Conservation (phyloP, 1,140 invertebrate species). For the Uloborus diversus region DNA sequence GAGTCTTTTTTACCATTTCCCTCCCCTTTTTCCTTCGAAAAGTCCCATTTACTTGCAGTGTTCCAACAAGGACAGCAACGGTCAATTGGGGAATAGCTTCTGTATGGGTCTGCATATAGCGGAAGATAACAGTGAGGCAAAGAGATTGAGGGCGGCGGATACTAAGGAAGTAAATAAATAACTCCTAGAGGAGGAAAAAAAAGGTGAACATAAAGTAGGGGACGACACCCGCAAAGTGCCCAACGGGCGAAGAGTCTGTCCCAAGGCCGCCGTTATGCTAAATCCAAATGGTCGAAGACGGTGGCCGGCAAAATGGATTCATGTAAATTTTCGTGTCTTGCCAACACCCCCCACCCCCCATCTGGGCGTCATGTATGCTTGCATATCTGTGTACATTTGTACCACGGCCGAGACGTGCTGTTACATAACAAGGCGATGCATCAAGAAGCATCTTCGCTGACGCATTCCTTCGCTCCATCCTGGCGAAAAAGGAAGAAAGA, state of each 20-base stretch:
- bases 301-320: conserved; percentile 37
- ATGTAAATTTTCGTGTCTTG: conserved; percentile 30
- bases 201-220: neutral
- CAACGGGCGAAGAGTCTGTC: conserved; percentile 16
- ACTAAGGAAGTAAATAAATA: conserved; percentile 40
- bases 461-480: neutral
- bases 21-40: neutral
- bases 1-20: neutral
- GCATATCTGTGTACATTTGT: conserved; percentile 42
- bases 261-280: conserved; percentile 53
- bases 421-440: conserved; percentile 51
- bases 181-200: neutral
- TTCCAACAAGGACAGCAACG: conserved; percentile 11
- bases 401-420: conserved; percentile 44
- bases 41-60: neutral
- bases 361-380: conserved; percentile 29
- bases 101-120: conserved; percentile 13
- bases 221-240: conserved; percentile 7
- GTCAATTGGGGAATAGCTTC: conserved; percentile 55
- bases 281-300: conserved; percentile 48
- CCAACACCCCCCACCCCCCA: neutral
- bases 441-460: conserved; percentile 18
- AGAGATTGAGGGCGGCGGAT: conserved; percentile 20
- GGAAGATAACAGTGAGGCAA: conserved; percentile 26
- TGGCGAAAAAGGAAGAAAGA: neutral